These are phyloP conservation scores for Agelastica alni DNA, from an alignment of 2,888 invertebrate genomes.

Conservation along the genomic window DNA sequence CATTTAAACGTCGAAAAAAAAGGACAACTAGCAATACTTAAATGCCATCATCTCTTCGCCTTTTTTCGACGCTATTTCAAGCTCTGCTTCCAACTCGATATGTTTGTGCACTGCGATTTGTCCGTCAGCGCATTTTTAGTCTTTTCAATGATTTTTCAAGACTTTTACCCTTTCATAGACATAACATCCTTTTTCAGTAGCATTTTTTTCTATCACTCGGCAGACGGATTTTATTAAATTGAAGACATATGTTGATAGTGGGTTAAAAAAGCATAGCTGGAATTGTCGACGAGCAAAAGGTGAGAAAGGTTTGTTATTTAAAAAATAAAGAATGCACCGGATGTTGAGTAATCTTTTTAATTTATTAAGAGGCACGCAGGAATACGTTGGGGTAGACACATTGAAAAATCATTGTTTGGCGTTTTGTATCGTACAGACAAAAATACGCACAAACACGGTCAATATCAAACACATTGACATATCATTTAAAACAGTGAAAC, in stretches of 20 bases:
- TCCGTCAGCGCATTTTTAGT: conserved; percentile 45
- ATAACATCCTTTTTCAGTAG: conserved; percentile 49
- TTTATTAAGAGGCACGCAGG: conserved; percentile 30
- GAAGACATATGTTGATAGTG: conserved; percentile 33
- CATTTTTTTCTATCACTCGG: conserved; percentile 31
- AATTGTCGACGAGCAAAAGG: conserved; percentile 38
- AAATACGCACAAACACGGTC: too few relatives aligned
- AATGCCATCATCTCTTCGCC: conserved; percentile 14
- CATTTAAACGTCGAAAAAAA: conserved; percentile 5
- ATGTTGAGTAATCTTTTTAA: conserved; percentile 35
- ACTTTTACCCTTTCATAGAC: conserved; percentile 48
- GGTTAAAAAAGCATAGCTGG: conserved; percentile 28
- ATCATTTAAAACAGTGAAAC: too few relatives aligned
- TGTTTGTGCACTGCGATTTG: conserved; percentile 35
- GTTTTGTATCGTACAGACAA: too few relatives aligned
- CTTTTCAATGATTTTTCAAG: conserved; percentile 42
- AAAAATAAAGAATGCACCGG: conserved; percentile 31
- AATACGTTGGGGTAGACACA: conserved; percentile 24
- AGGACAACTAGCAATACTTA: conserved; percentile 11
- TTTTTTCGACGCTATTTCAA: conserved; percentile 22
- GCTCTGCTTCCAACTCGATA: conserved; percentile 13
- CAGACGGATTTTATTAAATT: conserved; percentile 35
- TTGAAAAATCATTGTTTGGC: too few relatives aligned
- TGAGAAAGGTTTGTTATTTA: conserved; percentile 37
- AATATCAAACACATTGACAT: too few relatives aligned